Evolutionary conservation across 2,888 invertebrate species (phyloP).

Genomic region (Eupithecia subumbrata): DNA sequence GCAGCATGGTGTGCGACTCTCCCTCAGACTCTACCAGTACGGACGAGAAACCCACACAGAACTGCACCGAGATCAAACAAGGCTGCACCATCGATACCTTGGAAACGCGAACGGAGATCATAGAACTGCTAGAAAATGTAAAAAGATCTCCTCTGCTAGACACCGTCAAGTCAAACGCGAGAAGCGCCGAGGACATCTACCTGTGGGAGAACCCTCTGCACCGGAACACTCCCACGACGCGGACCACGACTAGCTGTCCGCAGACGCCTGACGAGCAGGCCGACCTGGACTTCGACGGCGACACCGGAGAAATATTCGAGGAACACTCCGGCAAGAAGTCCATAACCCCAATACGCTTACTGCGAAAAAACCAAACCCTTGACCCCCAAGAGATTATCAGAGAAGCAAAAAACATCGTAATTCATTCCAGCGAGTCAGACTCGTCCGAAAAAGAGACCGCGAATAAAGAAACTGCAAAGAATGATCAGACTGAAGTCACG

Average conservation of each 20-base stretch:
- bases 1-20: conserved; percentile 73
- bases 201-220: conserved; percentile 92
- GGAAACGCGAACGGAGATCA: conserved; percentile 55
- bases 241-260: conserved; percentile 77
- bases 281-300: conserved; percentile 87
- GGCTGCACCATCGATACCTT: conserved; percentile 53
- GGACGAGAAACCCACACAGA: conserved; percentile 68
- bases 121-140: conserved; percentile 57
- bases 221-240: conserved; percentile 77
- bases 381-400: conserved; percentile 63
- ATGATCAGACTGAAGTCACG: conserved; percentile 53
- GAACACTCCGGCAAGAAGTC: conserved; percentile 87
- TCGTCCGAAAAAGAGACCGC: conserved; percentile 68
- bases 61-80: conserved; percentile 58
- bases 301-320: conserved; percentile 84
- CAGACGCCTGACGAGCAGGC: conserved; percentile 89
- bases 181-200: conserved; percentile 88
- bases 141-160: conserved; percentile 72
- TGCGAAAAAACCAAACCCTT: conserved; percentile 75
- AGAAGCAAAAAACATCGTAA: conserved; percentile 59
- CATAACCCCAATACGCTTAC: conserved; percentile 87
- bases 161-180: conserved; percentile 70
- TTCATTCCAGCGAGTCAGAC: conserved; percentile 74
- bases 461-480: conserved; percentile 48
- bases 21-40: conserved; percentile 75